Conservation (phyloP, 1,140 invertebrate species). For the Phenacoccus solenopsis region DNA sequence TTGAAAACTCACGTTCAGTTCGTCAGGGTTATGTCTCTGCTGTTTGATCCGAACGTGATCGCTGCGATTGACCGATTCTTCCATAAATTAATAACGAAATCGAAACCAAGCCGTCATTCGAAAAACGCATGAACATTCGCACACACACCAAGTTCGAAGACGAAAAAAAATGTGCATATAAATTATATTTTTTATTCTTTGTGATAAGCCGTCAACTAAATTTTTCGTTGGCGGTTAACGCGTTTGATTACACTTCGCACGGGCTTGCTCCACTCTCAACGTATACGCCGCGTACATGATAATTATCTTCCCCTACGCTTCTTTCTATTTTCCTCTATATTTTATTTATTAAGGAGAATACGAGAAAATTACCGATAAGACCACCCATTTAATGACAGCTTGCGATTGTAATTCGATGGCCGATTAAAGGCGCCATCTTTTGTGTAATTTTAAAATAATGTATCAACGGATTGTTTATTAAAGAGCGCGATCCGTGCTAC, state of each 20-base stretch:
- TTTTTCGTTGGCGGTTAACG: neutral
- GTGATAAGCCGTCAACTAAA: neutral
- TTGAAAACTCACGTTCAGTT: neutral
- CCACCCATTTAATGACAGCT: slow-evolving; percentile 1
- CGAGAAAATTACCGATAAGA: slow-evolving; percentile 1
- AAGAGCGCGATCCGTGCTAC: neutral
- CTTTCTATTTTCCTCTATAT: slow-evolving; percentile 3
- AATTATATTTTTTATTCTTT: neutral
- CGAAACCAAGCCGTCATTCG: neutral
- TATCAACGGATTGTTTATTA: neutral
- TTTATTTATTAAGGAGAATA: slow-evolving; percentile 3
- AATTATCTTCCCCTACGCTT: slow-evolving; percentile 1
- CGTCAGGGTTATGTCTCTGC: neutral
- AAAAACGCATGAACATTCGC: neutral
- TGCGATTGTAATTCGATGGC: slow-evolving; percentile 1
- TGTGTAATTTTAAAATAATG: neutral
- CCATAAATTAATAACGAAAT: neutral
- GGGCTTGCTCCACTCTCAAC: neutral
- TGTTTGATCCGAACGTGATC: neutral
- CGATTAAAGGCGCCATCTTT: neutral
- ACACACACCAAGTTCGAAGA: neutral
- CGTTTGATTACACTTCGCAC: slow-evolving; percentile 1
- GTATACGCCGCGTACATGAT: neutral
- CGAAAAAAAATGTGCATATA: slow-evolving; percentile 1
- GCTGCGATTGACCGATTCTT: neutral